Evolutionary conservation across 2,113 vertebrate species (phyloP).

Genomic region (Casuarius casuarius): DNA sequence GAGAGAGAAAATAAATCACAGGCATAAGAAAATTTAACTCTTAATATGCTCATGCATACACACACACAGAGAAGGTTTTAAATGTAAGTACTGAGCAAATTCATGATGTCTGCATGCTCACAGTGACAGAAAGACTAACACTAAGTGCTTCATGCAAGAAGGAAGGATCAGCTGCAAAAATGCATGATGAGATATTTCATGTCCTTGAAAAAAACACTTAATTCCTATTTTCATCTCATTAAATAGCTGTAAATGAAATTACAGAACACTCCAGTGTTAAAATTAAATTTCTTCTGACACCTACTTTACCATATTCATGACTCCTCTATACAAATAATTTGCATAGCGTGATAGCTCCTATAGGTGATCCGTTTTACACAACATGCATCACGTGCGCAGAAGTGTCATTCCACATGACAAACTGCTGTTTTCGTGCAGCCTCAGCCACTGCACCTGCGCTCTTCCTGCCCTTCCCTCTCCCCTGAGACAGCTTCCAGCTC

Average conservation of each 20-base stretch:
- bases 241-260: neutral
- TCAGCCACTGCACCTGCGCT: neutral
- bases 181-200: fast-evolving
- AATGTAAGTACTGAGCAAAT: neutral
- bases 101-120: neutral
- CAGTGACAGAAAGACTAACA: neutral
- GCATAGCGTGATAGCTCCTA: neutral
- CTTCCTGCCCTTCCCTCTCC: neutral
- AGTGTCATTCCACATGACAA: neutral
- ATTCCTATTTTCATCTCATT: neutral
- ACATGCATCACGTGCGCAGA: fast-evolving
- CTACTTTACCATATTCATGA: neutral
- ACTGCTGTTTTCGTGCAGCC: too few relatives aligned
- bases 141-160: neutral
- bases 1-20: neutral
- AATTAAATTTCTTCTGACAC: neutral
- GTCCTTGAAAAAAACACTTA: neutral
- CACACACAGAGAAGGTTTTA: neutral
- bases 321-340: neutral
- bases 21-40: neutral
- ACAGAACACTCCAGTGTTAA: neutral
- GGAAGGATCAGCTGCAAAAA: neutral
- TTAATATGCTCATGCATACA: neutral
- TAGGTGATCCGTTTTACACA: fast-evolving
- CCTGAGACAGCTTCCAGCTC: fast-evolving